Evolutionary conservation across 2,113 vertebrate genomes (phyloP).

Genomic region (Saguinus imperator): DNA sequence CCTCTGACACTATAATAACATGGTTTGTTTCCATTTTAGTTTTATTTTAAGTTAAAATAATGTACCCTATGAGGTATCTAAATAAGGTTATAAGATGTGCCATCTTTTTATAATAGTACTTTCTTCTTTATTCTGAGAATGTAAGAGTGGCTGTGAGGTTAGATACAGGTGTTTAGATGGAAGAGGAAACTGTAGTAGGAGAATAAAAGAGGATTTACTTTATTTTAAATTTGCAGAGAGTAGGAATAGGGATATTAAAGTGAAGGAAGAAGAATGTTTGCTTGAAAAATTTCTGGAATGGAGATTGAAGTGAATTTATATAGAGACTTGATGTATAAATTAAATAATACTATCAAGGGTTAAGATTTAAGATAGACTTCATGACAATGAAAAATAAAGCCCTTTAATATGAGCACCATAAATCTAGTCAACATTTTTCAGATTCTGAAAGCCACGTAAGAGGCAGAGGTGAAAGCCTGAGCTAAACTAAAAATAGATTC

Average conservation of each 20-base stretch:
- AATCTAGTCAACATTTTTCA: slow-evolving; percentile 45
- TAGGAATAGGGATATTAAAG: neutral
- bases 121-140: neutral
- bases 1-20: neutral
- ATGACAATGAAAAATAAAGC: slow-evolving; percentile 54
- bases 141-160: neutral
- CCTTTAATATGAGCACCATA: slow-evolving; percentile 35
- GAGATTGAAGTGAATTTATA: slow-evolving; percentile 4
- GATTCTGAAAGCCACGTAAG: slow-evolving; percentile 23
- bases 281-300: neutral
- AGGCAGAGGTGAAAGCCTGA: neutral
- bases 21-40: slow-evolving; percentile 10
- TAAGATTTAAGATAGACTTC: slow-evolving; percentile 12
- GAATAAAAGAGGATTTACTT: neutral
- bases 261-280: neutral
- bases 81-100: neutral
- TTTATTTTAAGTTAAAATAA: slow-evolving; percentile 23
- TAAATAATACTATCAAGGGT: slow-evolving; percentile 8
- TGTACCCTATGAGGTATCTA: neutral
- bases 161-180: neutral
- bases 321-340: slow-evolving; percentile 25
- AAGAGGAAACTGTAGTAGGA: neutral
- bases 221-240: neutral
- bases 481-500: slow-evolving; percentile 37
- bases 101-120: neutral